These are phyloP conservation scores for Condylostylus longicornis DNA, from an alignment of 1,140 invertebrate genomes.

Conservation along the genomic window DNA sequence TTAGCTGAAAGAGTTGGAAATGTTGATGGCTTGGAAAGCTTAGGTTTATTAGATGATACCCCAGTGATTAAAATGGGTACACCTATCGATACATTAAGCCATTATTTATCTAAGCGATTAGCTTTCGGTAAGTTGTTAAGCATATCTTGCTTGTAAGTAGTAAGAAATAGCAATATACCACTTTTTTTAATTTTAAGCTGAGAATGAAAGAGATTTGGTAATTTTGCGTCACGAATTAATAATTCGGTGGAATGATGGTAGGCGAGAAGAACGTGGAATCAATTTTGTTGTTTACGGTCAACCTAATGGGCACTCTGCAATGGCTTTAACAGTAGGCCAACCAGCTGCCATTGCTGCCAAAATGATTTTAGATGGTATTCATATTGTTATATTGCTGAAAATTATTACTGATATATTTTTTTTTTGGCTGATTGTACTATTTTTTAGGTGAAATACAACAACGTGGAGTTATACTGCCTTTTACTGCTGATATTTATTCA, in stretches of 20 bases:
- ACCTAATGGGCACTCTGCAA: conserved; percentile 73
- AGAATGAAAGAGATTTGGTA: conserved; percentile 83
- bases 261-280: conserved; percentile 68
- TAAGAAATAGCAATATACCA: neutral
- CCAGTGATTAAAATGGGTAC: conserved; percentile 67
- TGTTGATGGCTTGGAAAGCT: conserved; percentile 57
- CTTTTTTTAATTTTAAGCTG: conserved; percentile 33
- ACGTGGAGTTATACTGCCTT: conserved; percentile 79
- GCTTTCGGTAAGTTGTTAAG: conserved; percentile 47
- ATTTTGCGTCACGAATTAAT: conserved; percentile 86
- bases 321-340: conserved; percentile 94
- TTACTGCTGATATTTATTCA: conserved; percentile 78
- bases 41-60: conserved; percentile 77
- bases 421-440: conserved; percentile 1
- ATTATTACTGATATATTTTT: neutral
- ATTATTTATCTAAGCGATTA: conserved; percentile 78
- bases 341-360: conserved; percentile 91
- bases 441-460: conserved; percentile 83
- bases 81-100: conserved; percentile 81
- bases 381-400: conserved; percentile 33
- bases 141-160: neutral
- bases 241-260: conserved; percentile 80
- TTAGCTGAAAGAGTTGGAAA: conserved; percentile 59
- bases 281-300: conserved; percentile 91
- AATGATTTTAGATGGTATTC: conserved; percentile 81